These are phyloP conservation scores for Epizoanthus scotinus DNA, from an alignment of 92 coral and sea anemone species.

Conservation along the genomic window DNA sequence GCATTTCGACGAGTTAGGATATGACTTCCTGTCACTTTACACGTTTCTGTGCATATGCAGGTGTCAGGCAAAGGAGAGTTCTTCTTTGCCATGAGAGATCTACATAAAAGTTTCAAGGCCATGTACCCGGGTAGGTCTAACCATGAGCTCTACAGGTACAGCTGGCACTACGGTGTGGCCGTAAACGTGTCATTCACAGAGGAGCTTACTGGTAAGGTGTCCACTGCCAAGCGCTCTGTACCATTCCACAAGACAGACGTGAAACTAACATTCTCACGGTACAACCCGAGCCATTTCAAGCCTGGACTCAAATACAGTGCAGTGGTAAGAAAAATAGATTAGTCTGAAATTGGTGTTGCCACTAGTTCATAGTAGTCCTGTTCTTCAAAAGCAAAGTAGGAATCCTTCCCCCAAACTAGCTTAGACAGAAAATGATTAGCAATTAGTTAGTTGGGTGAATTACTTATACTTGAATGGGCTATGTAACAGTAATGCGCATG, in stretches of 20 bases:
- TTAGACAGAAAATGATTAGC: too few species aligned
- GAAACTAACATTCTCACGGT: slow-evolving; percentile 63
- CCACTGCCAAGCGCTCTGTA: slow-evolving; percentile 45
- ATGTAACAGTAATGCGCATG: too few species aligned
- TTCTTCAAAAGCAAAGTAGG: neutral
- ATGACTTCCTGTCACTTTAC: neutral
- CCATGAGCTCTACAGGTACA: slow-evolving; percentile 8
- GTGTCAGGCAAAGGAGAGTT: slow-evolving; percentile 2
- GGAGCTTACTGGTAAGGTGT: slow-evolving; percentile 61
- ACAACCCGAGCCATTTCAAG: slow-evolving; percentile 69
- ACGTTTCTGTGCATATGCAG: neutral
- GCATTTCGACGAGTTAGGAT: neutral
- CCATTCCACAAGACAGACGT: slow-evolving; percentile 60
- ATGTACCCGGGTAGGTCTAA: neutral
- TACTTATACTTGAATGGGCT: too few species aligned
- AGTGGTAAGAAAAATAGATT: slow-evolving; percentile 50
- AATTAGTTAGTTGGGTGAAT: too few species aligned
- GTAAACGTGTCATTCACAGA: slow-evolving; percentile 76
- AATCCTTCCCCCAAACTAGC: neutral
- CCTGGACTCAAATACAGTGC: slow-evolving; percentile 71
- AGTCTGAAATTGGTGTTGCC: neutral
- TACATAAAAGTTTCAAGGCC: neutral
- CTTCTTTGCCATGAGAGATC: neutral
- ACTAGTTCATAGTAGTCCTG: neutral
- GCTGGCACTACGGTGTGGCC: slow-evolving; percentile 6